Percentiles rank a stretch among this genome's conserved stretches.
Evolutionary conservation across 2,888 invertebrate genomes (phyloP).

Genomic region (Lepidocyrtinus sp.): DNA sequence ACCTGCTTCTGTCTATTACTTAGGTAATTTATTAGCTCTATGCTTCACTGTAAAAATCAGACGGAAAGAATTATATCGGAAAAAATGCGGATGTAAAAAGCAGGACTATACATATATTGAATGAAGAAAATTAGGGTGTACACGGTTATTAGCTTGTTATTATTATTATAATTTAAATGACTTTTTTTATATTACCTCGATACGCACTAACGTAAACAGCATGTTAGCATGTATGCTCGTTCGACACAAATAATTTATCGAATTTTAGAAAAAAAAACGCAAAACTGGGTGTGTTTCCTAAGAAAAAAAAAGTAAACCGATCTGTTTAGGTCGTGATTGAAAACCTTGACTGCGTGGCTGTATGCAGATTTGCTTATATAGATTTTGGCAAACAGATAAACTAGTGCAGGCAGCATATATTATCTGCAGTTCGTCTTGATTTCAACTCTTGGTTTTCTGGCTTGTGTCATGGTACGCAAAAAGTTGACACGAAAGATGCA

Average conservation of each 20-base stretch:
- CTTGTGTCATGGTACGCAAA: background rate
- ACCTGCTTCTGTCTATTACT: too few species aligned
- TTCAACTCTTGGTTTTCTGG: background rate
- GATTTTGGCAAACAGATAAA: background rate
- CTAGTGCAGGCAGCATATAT: too few species aligned
- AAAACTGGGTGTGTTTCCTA: slow-evolving; percentile 10
- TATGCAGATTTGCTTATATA: background rate
- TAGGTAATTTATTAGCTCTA: background rate
- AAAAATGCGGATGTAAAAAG: slow-evolving; percentile 43
- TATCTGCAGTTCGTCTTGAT: too few species aligned
- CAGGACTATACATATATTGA: slow-evolving; percentile 43
- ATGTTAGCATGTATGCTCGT: background rate
- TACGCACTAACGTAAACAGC: background rate
- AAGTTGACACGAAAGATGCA: background rate
- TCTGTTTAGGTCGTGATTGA: slow-evolving; percentile 24
- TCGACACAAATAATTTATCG: background rate
- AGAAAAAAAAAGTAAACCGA: too few species aligned
- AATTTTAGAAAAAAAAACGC: background rate
- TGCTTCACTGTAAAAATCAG: background rate
- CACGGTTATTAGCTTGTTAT: too few species aligned
- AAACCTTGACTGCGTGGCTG: slow-evolving; percentile 24
- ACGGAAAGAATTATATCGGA: background rate
- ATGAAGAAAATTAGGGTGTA: slow-evolving; percentile 25
- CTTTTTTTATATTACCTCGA: background rate
- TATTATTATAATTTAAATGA: background rate